Percentiles rank a stretch among this genome's conserved stretches.
Evolutionary conservation across 2,113 vertebrate genomes (phyloP).

Genomic region (Terrapene triunguis): DNA sequence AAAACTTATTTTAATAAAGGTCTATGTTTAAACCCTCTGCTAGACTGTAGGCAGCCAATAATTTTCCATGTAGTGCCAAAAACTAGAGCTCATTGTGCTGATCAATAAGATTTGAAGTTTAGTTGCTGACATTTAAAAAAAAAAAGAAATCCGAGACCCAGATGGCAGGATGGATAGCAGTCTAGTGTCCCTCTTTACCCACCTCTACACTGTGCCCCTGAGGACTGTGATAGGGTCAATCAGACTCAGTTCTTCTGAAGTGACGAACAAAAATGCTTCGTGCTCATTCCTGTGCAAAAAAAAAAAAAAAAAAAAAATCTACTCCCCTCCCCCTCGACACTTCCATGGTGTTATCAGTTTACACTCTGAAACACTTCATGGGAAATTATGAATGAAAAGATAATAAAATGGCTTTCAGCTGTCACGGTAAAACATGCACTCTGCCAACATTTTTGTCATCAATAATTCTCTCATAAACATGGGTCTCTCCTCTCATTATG

Average conservation of each 20-base stretch:
- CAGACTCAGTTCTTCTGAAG: not conserved
- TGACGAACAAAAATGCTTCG: not conserved
- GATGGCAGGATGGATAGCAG: not conserved
- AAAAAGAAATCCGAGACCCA: rapidly evolving
- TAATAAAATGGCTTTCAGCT: slow-evolving; percentile 55
- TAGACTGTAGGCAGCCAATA: not conserved
- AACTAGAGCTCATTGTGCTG: not conserved
- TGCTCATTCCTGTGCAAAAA: slow-evolving; percentile 5
- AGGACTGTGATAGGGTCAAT: not conserved
- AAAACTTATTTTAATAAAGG: not conserved
- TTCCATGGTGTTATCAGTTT: slow-evolving; percentile 40
- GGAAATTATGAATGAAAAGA: slow-evolving; percentile 78
- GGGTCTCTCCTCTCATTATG: slow-evolving; percentile 72
- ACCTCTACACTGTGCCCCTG: not conserved
- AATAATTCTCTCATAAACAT: slow-evolving; percentile 76
- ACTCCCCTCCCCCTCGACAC: not conserved
- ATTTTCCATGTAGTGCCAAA: not conserved
- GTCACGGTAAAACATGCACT: slow-evolving; percentile 38
- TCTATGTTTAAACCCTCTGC: not conserved
- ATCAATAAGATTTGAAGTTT: not conserved
- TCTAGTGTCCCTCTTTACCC: not conserved
- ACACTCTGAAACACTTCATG: slow-evolving; percentile 45
- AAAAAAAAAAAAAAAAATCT: not conserved
- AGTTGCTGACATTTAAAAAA: not conserved
- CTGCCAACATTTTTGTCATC: slow-evolving; percentile 73